Base-by-base conservation (phyloP, 64 coral and sea anemone species). In the Anthopleura sola region DNA sequence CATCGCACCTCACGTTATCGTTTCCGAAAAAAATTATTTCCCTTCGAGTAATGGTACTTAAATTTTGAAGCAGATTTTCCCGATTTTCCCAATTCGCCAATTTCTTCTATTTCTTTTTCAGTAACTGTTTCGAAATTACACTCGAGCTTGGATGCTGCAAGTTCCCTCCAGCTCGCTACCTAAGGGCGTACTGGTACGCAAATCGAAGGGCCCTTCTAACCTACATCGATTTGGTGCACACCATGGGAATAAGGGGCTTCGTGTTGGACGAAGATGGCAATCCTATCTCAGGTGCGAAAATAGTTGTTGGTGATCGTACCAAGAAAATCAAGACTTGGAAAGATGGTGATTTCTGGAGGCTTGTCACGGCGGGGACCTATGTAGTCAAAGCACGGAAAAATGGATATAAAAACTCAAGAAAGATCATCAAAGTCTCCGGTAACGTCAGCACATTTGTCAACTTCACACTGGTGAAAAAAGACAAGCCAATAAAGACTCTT, bases 111-210 rank as follows among this genome's bases (percentile, higher is more conserved):
- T 4, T n/a, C n/a, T 79, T 79, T 33, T 48, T 33, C 26, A 98
- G 96, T 50, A 98, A 99, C 71, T 99, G 97, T 48, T 99, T 99
- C 47, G 97, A 99, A 54, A 99, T 99, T 44, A 99, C 97, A 3
- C 55, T 99, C 4, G 97, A 99, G 58, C 76, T 99, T 38, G 93
- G 97, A 57, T 99, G 97, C 64, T 99, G 97, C 77, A 99, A 99
- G 32, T 99, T 82, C 37, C 97, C 97, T 0, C 90, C 87, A 13
- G 93, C 90, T 8, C 47, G 26, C 28, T 86, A 92, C n/a, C 46
- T 99, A 2, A 26, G 23, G 47, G 71, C 57, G 9, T 99, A 95
- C 75, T 99, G 97, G 97, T 53, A 75, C 24, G 93, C 90, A 36
- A 99, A 99, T 78, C 90, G 87, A 11, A 18, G 83, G 18, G 93